phyloP scores from a whole-genome alignment of 1,140 invertebrate genomes.

The Telenomus remus region DNA sequence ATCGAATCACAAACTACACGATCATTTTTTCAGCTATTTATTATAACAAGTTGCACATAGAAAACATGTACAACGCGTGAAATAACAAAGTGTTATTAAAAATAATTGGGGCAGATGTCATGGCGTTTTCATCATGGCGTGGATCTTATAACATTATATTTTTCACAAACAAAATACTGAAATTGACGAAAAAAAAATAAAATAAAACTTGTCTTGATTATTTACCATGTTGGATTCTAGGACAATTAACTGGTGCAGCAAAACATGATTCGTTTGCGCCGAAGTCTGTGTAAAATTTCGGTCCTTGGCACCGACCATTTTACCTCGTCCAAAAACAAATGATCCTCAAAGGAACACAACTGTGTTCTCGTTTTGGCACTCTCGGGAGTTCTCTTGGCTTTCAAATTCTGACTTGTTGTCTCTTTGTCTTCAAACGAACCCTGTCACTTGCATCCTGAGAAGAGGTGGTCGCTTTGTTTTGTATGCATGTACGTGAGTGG shows the following conservation, averaged over 20 bases:
- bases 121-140: not conserved
- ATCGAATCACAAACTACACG: no score
- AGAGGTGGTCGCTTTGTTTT: constrained; percentile 77
- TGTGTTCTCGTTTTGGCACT: not conserved
- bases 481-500: constrained; percentile 85
- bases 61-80: not conserved
- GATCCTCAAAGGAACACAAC: constrained; percentile 14
- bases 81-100: constrained; percentile 2
- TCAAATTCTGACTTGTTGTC: not conserved
- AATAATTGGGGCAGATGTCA: not conserved
- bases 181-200: not conserved
- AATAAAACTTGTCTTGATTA: not conserved
- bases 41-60: not conserved
- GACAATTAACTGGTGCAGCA: constrained; percentile 27
- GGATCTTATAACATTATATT: not conserved
- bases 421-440: not conserved
- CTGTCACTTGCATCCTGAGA: constrained; percentile 68
- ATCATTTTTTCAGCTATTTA: not conserved
- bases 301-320: not conserved
- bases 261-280: constrained; percentile 29
- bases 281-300: constrained; percentile 8
- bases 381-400: not conserved
- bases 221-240: not conserved
- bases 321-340: constrained; percentile 12
- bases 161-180: not conserved